phyloP scores from a whole-genome alignment of 2,888 invertebrate species.

The Drosophila histrio region DNA sequence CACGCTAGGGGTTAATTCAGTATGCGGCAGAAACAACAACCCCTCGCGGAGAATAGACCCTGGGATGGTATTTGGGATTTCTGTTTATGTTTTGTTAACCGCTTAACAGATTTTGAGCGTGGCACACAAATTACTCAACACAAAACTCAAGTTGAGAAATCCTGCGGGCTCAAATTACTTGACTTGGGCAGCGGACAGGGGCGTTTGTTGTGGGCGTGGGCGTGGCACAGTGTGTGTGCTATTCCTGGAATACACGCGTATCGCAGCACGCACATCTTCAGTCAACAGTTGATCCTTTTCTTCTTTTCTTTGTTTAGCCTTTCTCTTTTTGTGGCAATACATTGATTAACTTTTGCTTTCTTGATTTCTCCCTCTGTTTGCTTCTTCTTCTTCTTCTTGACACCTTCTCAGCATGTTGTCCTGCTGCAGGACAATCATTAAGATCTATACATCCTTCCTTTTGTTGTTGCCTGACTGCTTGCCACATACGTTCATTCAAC shows the following conservation, averaged over 20 bases:
- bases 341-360: slow-evolving; percentile 51
- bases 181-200: slow-evolving; percentile 22
- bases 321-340: slow-evolving; percentile 27
- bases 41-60: slow-evolving; percentile 34
- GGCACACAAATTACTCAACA: slow-evolving; percentile 75
- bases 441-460: neutral
- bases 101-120: slow-evolving; percentile 72
- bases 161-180: slow-evolving; percentile 62
- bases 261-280: slow-evolving; percentile 73
- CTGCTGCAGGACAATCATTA: neutral
- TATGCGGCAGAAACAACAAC: slow-evolving; percentile 16
- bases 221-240: slow-evolving; percentile 39
- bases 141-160: slow-evolving; percentile 34
- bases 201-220: too few species aligned
- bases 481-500: neutral
- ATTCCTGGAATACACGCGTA: slow-evolving; percentile 75
- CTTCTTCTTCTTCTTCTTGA: slow-evolving; percentile 2
- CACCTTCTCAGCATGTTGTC: slow-evolving; percentile 6
- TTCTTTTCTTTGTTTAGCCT: slow-evolving; percentile 33
- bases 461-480: neutral
- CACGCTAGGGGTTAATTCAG: slow-evolving; percentile 49
- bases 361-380: slow-evolving; percentile 30
- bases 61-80: slow-evolving; percentile 27
- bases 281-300: slow-evolving; percentile 27
- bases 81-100: slow-evolving; percentile 69